phyloP scores from a whole-genome alignment of 2,113 vertebrate genomes.

The Deroptyus accipitrinus region DNA sequence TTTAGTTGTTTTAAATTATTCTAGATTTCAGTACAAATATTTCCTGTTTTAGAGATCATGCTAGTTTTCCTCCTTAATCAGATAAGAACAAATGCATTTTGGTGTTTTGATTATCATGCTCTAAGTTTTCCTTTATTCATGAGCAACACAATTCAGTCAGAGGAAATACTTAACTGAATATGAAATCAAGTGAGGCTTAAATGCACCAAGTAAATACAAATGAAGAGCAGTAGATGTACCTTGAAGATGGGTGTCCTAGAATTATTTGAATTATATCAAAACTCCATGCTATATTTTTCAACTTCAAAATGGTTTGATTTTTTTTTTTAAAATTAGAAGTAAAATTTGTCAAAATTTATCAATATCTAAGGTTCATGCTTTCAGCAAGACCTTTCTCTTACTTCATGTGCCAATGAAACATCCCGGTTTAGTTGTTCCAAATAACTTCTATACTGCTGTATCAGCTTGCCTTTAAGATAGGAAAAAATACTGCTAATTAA shows the following conservation, averaged over 20 bases:
- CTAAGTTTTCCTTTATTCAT: background rate
- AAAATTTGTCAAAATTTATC: background rate
- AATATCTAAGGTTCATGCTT: background rate
- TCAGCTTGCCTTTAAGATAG: background rate
- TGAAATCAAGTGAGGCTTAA: background rate
- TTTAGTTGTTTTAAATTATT: background rate
- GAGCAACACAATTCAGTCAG: background rate
- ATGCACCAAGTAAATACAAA: background rate
- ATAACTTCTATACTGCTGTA: background rate
- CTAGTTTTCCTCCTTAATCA: background rate
- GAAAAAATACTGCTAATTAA: background rate
- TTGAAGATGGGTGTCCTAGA: background rate
- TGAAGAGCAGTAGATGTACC: background rate
- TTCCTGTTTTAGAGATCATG: background rate
- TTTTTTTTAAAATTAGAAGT: background rate
- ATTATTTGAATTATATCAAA: background rate
- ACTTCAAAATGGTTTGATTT: background rate
- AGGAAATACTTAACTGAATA: background rate
- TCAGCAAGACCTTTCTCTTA: background rate
- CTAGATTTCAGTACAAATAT: background rate
- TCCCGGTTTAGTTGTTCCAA: background rate
- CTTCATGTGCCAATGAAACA: background rate
- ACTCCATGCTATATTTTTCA: background rate
- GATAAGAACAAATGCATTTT: background rate
- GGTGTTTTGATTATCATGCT: background rate